Conservation (phyloP, 2,113 vertebrate species). For the Rhabdornis inornatus region DNA sequence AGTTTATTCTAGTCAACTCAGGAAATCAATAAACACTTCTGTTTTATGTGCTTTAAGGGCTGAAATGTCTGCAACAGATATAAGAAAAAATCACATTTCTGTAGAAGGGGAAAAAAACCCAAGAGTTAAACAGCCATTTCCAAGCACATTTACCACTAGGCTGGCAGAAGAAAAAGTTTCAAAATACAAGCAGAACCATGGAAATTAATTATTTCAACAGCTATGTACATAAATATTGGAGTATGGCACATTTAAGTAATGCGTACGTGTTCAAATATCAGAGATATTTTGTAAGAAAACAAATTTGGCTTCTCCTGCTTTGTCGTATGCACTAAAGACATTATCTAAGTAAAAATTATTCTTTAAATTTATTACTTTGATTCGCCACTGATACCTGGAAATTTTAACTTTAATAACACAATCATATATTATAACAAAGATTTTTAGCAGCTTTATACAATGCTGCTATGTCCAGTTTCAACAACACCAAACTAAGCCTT, state of each 20-base stretch:
- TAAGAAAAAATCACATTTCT: neutral
- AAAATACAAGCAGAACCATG: neutral
- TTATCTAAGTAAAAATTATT: slow-evolving; percentile 19
- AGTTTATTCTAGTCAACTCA: slow-evolving; percentile 2
- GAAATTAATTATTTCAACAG: slow-evolving; percentile 11
- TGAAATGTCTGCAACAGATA: neutral
- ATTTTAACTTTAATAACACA: slow-evolving; percentile 13
- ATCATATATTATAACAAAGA: neutral
- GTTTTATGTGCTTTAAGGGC: slow-evolving; percentile 18
- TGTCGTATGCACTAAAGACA: neutral
- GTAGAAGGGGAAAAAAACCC: accelerated
- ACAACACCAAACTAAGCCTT: neutral
- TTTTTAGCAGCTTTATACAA: neutral
- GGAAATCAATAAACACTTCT: slow-evolving; percentile 25
- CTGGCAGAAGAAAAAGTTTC: neutral
- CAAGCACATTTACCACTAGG: neutral
- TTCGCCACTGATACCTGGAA: neutral
- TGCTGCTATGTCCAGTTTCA: accelerated
- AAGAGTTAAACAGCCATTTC: neutral
- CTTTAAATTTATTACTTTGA: neutral
- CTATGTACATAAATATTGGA: neutral
- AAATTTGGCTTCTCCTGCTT: neutral
- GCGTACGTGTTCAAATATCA: slow-evolving; percentile 4
- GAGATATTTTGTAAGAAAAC: slow-evolving; percentile 25
- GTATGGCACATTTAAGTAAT: slow-evolving; percentile 1